Evolutionary conservation across 2,888 invertebrate species (phyloP).

Genomic region (Pyrocoelia pectoralis): DNA sequence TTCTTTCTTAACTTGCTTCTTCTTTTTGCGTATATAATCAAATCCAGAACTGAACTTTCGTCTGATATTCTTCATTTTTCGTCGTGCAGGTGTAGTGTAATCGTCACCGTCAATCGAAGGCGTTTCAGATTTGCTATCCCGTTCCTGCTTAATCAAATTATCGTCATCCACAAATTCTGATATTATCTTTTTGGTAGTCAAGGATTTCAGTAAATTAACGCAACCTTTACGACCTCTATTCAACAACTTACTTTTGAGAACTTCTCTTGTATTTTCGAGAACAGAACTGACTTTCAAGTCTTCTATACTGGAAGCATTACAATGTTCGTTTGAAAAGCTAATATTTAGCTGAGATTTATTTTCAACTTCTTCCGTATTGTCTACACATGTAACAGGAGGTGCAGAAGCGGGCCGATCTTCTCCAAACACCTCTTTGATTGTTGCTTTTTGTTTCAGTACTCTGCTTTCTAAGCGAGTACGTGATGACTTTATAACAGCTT

Average conservation of each 20-base stretch:
- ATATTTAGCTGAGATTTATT: constrained; percentile 54
- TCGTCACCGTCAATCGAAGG: constrained; percentile 55
- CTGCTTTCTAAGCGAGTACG: constrained; percentile 80
- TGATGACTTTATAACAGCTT: constrained; percentile 75
- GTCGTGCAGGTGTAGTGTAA: constrained; percentile 55
- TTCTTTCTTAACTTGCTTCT: constrained; percentile 73
- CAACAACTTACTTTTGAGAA: constrained; percentile 46
- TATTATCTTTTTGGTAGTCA: constrained; percentile 43
- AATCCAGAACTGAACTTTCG: constrained; percentile 85
- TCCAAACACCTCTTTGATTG: constrained; percentile 84
- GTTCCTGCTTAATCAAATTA: constrained; percentile 55
- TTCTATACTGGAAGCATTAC: constrained; percentile 56
- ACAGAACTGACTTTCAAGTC: constrained; percentile 15
- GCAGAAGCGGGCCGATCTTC: constrained; percentile 83
- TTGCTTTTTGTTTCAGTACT: constrained; percentile 75
- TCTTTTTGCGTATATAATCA: constrained; percentile 90
- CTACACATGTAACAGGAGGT: constrained; percentile 73
- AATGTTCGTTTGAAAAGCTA: constrained; percentile 60
- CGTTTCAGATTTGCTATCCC: constrained; percentile 53
- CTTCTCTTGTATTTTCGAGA: constrained; percentile 42
- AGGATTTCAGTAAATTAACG: constrained; percentile 48
- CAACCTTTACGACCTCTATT: constrained; percentile 43
- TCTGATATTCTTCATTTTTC: constrained; percentile 71
- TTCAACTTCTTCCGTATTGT: constrained; percentile 58
- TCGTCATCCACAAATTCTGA: constrained; percentile 40